These are phyloP conservation scores for Forbesichthys agassizii DNA, from an alignment of 2,113 vertebrate genomes.

Conservation along the genomic window DNA sequence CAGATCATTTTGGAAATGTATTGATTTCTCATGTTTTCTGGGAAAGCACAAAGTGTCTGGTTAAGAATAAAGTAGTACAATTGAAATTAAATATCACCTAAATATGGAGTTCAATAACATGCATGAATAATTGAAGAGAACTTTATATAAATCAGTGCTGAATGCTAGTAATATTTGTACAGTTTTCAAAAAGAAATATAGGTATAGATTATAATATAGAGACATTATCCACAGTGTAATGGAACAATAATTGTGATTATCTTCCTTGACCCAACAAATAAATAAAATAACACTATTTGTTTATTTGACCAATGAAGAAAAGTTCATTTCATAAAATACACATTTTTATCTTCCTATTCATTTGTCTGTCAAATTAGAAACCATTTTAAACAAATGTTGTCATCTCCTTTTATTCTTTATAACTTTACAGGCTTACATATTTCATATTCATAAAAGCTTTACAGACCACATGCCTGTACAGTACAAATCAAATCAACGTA, in stretches of 20 bases:
- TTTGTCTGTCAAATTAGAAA: neutral
- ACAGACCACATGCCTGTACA: neutral
- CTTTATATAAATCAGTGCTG: conserved; percentile 18
- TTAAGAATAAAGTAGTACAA: neutral
- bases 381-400: neutral
- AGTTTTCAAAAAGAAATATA: too few species aligned
- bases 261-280: too few species aligned
- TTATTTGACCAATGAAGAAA: too few species aligned
- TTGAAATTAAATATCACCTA: neutral
- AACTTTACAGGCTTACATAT: neutral
- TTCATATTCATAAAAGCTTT: neutral
- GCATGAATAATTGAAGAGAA: conserved; percentile 30
- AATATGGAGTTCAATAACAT: conserved; percentile 12
- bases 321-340: neutral
- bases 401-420: neutral
- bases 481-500: neutral
- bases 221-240: too few species aligned
- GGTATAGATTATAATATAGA: too few species aligned
- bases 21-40: conserved; percentile 17
- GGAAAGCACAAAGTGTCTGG: conserved; percentile 24
- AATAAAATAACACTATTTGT: too few species aligned
- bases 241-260: too few species aligned
- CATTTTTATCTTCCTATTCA: neutral
- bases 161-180: neutral
- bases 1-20: conserved; percentile 12